Percentiles rank a stretch among this genome's conserved stretches.
Conservation (phyloP, 2,113 vertebrate genomes). For the mouse (Mus musculus) region GRCm39 chr1:140204001-140204500, state of each 20-base stretch:
- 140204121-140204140: background rate
- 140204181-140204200: background rate
- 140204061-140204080: background rate
- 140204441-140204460: too few relatives aligned
- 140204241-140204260: background rate
- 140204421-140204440: background rate
- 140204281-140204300: background rate
- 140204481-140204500: background rate
- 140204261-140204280: background rate
- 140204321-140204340: background rate
- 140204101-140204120: background rate
- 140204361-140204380: background rate
- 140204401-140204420: background rate
- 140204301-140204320: background rate
- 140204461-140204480: background rate
- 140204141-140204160: background rate
- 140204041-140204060: background rate
- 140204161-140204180: background rate
- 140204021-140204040: background rate
- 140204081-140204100: background rate
- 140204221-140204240: background rate
- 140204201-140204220: background rate
- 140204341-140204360: background rate
- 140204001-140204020: background rate
- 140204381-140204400: background rate